These are phyloP conservation scores for Nasonia vitripennis DNA, from an alignment of 1,140 invertebrate genomes.

Conservation along the genomic window DNA sequence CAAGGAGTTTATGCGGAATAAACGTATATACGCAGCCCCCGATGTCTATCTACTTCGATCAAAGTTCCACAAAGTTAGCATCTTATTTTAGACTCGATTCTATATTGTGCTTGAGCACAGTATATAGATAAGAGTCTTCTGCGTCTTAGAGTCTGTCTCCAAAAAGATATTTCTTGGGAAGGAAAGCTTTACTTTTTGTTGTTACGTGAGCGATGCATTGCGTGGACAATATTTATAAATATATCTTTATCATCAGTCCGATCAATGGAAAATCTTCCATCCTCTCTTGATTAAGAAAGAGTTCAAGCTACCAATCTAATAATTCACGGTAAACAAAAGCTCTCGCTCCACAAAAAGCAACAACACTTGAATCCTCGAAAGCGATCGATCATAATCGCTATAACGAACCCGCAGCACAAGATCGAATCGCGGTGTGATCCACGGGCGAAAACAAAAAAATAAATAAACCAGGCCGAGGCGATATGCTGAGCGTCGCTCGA, in stretches of 20 bases:
- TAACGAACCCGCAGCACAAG: background rate
- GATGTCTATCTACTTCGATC: no score
- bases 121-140: no score
- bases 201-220: no score
- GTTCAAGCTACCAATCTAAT: background rate
- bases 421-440: background rate
- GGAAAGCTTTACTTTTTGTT: no score
- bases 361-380: background rate
- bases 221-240: no score
- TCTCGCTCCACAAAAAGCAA: background rate
- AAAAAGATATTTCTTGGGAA: no score
- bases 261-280: no score
- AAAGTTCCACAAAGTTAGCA: constrained; percentile 28
- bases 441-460: background rate
- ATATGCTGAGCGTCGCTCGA: constrained; percentile 23
- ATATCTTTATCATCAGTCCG: no score
- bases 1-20: background rate
- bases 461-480: constrained; percentile 6
- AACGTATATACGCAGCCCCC: background rate
- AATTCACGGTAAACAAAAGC: background rate
- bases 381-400: background rate
- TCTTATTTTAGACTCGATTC: constrained; percentile 8
- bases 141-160: no score
- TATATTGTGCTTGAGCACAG: background rate
- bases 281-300: no score